Base-by-base conservation (phyloP, 2,113 vertebrate genomes). In the Callionymus lyra region DNA sequence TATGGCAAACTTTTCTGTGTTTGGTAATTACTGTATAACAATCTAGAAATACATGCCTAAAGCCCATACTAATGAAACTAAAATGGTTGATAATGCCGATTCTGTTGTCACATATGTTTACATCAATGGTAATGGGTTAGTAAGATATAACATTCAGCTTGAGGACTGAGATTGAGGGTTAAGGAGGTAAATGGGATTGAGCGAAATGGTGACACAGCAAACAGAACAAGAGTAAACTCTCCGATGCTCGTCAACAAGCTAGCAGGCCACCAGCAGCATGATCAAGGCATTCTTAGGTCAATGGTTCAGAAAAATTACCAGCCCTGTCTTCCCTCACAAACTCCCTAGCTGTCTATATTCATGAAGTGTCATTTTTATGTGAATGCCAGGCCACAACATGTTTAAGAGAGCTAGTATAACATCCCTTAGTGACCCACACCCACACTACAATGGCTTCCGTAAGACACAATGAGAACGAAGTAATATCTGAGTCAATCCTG, bases 361-460 rank as follows among this genome's bases (percentile, higher is more conserved):
- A 86, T 54, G 80, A 85, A 80, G 81, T 86, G 82, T 84, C 65
- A 84, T 82, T 83, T 85, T 86, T 82, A 87, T 81, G 76, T 54
- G 72, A 77, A 65, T 47, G 64, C 67, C 70, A 72, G 79, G 79
- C 81, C 82, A 82, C 72, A 84, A 81, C 85, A 82, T 81, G 73
- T 84, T 87, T 76, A 83, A 68, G 79, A 83, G 81, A 66, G 72
- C 59, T 66, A 70, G 59, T 38, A 67, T 77, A 76, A 82, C 78
- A 79, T 82, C 81, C 59, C 41, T 11, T 33, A 37, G 53, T 73
- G 82, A 84, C 79, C 72, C 63, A 64, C 44, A 69, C 59, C 70
- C 44, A 13, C n/a, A 62, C 47, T 67, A 65, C 69, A 61, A 59
- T 50, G 32, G 63, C 64, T 57, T 80, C 77, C 72, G 53, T 52